These are phyloP conservation scores for Setipinna tenuifilis DNA, from an alignment of 2,797 vertebrate species.

Conservation along the genomic window DNA sequence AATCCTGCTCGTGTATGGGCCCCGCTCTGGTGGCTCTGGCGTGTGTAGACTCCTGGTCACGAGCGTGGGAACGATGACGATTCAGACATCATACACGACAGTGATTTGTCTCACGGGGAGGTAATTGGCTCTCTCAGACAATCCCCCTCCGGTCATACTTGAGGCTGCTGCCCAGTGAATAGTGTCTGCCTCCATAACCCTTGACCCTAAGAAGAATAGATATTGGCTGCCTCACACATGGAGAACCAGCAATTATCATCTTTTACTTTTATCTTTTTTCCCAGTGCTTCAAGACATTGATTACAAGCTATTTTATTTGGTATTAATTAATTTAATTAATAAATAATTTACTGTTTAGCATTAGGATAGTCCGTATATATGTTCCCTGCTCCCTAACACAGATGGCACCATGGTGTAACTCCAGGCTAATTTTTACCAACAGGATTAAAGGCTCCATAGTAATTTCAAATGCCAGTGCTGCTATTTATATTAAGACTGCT, in stretches of 20 bases:
- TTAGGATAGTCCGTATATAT: not conserved
- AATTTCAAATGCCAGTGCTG: not conserved
- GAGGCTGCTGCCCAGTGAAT: conserved; percentile 67
- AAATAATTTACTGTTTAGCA: not conserved
- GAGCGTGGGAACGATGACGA: not conserved
- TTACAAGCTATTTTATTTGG: not conserved
- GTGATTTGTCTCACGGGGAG: conserved; percentile 71
- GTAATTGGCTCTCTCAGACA: conserved; percentile 77
- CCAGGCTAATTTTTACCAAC: not conserved
- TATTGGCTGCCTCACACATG: conserved; percentile 41
- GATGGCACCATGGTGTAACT: not conserved
- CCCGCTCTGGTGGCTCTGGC: not conserved
- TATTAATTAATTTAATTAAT: not conserved
- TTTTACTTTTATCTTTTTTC: not conserved
- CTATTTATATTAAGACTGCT: not conserved
- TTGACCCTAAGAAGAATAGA: conserved; percentile 66
- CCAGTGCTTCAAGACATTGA: not conserved
- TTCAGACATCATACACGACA: conserved; percentile 47
- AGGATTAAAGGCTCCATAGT: not conserved
- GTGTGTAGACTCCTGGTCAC: not conserved
- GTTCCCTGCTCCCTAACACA: not conserved
- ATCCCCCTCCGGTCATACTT: conserved; percentile 62
- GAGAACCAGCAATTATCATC: not conserved
- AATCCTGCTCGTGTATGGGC: not conserved
- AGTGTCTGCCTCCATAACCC: conserved; percentile 74